These are phyloP conservation scores for Hydra vulgaris DNA, from an alignment of 30 jellyfish, hydroid and myxozoan genomes.

Conservation along the genomic window DNA sequence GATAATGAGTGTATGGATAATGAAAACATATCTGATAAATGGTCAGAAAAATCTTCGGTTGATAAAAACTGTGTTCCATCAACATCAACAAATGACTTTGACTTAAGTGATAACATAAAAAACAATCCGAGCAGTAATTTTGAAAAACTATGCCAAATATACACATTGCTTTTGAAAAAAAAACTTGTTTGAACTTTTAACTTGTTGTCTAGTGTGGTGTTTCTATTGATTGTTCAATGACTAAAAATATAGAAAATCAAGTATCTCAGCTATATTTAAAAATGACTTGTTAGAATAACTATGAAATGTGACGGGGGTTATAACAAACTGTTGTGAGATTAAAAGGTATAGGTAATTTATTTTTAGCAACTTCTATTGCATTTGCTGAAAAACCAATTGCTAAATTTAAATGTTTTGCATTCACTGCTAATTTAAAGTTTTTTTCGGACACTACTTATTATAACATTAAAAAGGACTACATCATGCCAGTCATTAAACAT, in stretches of 20 bases:
- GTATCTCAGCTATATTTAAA: not conserved
- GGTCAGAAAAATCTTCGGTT: too few species aligned
- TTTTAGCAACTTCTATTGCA: constrained; percentile 3
- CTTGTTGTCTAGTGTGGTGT: constrained; percentile 5
- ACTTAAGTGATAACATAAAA: too few species aligned
- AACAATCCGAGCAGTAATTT: too few species aligned
- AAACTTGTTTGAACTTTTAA: not conserved
- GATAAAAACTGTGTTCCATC: too few species aligned
- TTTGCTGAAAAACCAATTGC: constrained; percentile 5
- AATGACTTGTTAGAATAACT: not conserved
- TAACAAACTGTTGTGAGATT: not conserved
- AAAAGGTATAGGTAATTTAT: constrained; percentile 1
- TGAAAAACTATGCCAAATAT: too few species aligned
- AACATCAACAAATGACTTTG: too few species aligned
- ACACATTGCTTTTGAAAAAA: not conserved
- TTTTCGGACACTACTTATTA: constrained; percentile 8
- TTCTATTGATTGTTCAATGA: constrained; percentile 3
- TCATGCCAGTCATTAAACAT: not conserved
- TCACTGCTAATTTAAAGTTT: not conserved
- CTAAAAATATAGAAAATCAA: not conserved
- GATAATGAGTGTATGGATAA: too few species aligned
- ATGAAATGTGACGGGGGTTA: constrained; percentile 3
- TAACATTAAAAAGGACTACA: not conserved
- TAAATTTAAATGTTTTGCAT: constrained; percentile 4
- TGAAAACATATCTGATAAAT: too few species aligned